Base-by-base conservation (phyloP, 2,113 vertebrate species). In the Nannospalax galili region DNA sequence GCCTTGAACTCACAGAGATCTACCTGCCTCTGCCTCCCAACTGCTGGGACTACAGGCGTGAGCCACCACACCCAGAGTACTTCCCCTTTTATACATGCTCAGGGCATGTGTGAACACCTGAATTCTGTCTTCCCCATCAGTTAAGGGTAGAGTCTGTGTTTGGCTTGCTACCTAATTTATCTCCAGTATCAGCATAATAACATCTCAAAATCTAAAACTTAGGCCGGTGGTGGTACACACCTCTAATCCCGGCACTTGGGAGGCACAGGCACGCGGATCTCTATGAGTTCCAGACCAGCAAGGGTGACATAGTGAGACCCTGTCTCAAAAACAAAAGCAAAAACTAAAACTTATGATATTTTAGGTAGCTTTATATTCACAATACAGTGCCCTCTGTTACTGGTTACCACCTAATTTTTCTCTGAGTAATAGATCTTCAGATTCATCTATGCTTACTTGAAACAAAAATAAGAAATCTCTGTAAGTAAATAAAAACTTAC, bases 301-400 rank as follows among this genome's bases (percentile, higher is more conserved):
- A n/a, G n/a, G n/a, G n/a, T n/a, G n/a, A n/a, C n/a, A n/a, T n/a
- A n/a, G n/a, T n/a, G n/a, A n/a, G n/a, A n/a, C n/a, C n/a, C n/a
- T n/a, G n/a, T n/a, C n/a, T n/a, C n/a, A n/a, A n/a, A n/a, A n/a
- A n/a, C n/a, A n/a, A n/a, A n/a, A n/a, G n/a, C 40, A 80, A 81
- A 94, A 84, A 65, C 64, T 81, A 84, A 94, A 95, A 84, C 12
- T 22, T 73, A 52, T 75, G 26, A 73, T 90, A 35, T 79, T 88
- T 67, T 32, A n/a, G 48, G 24, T n/a, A 60, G 56, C 90, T 24
- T 72, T 24, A 90, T 30, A 80, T 22, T 80, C 40, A 79, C 22
- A 19, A 73, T 67, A 84, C 88, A 84, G n/a, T 60, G 22, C 32
- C 73, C 14, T 90, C 62, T 92, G 73, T 82, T 58, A 82, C 5